Evolutionary conservation across 2,888 invertebrate species (phyloP).

Genomic region (Anticlea derivata): DNA sequence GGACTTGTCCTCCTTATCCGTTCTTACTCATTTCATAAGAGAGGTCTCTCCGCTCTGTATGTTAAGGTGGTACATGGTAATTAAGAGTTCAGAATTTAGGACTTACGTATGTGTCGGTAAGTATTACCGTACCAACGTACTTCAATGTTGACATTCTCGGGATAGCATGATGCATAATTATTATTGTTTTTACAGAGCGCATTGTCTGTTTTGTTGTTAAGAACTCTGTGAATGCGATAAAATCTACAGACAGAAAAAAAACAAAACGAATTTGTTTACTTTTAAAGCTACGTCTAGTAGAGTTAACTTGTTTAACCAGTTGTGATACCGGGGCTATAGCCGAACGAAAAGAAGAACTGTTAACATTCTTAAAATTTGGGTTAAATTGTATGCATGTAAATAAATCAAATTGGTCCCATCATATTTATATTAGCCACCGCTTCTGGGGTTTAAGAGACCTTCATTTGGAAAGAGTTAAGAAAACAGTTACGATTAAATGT

Average conservation of each 20-base stretch:
- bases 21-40: no score
- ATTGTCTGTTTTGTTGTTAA: slow-evolving; percentile 18
- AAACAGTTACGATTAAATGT: slow-evolving; percentile 9
- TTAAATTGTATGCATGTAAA: slow-evolving; percentile 14
- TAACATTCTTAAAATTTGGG: slow-evolving; percentile 25
- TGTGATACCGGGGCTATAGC: slow-evolving; percentile 45
- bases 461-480: slow-evolving; percentile 11
- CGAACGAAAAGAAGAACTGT: slow-evolving; percentile 48
- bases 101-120: no score
- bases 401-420: no score
- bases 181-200: slow-evolving; percentile 18
- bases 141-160: slow-evolving; percentile 24
- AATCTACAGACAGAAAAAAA: slow-evolving; percentile 14
- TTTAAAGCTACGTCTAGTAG: slow-evolving; percentile 48
- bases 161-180: slow-evolving; percentile 11
- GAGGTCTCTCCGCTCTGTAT: no score
- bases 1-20: no score
- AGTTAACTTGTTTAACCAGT: slow-evolving; percentile 61
- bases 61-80: no score
- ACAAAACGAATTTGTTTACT: slow-evolving; percentile 45
- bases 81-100: no score
- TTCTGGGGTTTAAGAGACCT: no score
- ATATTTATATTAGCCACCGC: no score
- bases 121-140: background rate
- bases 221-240: slow-evolving; percentile 21